Evolutionary conservation across 2,888 invertebrate species (phyloP).

Genomic region (Drosophila affinis): DNA sequence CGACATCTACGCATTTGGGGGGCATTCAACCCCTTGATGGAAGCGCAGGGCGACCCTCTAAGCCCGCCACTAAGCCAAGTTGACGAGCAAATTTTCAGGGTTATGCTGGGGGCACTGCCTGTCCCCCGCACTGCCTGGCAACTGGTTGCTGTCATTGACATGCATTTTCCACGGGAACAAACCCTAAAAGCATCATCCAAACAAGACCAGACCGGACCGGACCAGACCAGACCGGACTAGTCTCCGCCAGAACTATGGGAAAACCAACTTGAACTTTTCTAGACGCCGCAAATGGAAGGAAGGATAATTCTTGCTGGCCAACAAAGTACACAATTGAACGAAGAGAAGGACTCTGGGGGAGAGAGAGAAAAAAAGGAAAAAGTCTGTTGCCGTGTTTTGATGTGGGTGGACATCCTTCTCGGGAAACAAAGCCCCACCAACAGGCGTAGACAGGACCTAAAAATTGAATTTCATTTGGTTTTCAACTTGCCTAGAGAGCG

Average conservation of each 20-base stretch:
- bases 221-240: neutral
- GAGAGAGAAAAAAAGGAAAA: neutral
- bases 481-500: conserved; percentile 33
- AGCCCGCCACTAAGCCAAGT: conserved; percentile 65
- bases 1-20: conserved; percentile 67
- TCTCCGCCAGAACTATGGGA: conserved; percentile 19
- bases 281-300: conserved; percentile 42
- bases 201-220: too few species aligned
- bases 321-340: conserved; percentile 68
- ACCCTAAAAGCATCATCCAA: conserved; percentile 11
- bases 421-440: neutral
- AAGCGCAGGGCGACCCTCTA: conserved; percentile 41
- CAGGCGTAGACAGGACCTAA: conserved; percentile 28
- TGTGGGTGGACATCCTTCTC: conserved; percentile 25
- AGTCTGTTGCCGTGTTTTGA: conserved; percentile 14
- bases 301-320: conserved; percentile 55
- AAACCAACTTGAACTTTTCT: conserved; percentile 34
- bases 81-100: conserved; percentile 74
- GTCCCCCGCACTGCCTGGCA: conserved; percentile 5
- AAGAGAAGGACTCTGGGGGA: neutral
- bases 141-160: conserved; percentile 40
- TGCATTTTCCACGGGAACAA: conserved; percentile 18
- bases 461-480: conserved; percentile 59
- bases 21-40: conserved; percentile 3
- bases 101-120: conserved; percentile 39